Base-by-base conservation (phyloP, 1,140 invertebrate genomes). In the Drosophila murphyi region DNA sequence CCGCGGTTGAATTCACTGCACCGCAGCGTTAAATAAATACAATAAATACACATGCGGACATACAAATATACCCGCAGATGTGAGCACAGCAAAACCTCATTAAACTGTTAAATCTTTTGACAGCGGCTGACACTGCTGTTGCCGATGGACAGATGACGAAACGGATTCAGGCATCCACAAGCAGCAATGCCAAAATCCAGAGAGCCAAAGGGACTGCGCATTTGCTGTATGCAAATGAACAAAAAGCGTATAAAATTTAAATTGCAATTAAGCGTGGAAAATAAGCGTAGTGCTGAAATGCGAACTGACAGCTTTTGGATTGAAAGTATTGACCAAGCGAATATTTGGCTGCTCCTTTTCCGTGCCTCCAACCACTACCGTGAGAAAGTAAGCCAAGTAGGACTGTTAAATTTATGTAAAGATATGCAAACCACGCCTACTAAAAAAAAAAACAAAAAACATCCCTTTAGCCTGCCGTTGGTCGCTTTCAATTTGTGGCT, bases 31-130 rank as follows among this genome's bases (percentile, higher is more conserved):
- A 70, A 82, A 80, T 80, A 89, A 87, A 88, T 82, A 88, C 83
- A 87, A 80, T 87, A 88, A 87, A 83, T 87, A 89, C 77, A 82
- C 68, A 82, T 60, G 80, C 59, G 68, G 76, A 87, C 71, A 78
- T 59, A 55, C 50, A 61, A 65, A 71, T 70, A 68, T 60, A 63
- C 79, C 69, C 65, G 65, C 72, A 73, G 76, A 65, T 82, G 82
- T 76, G 78, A 78, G 69, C 67, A 59, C 62, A 79, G 83, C 62
- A 78, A 86, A 87, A 88, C 83, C 83, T 89, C 83, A 88, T 88
- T 88, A 88, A 88, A 89, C 80, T 88, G 85, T 89, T 88, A 89
- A 89, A 80, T 80, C 83, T 89, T 88, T 78, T 89, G 85, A 79
- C 83, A 88, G 68, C 48, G 51, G 29, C 59, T 47, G 45, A 67